A percentile compares a stretch with the other conserved stretches of the same genome.
Evolutionary conservation across 2,888 invertebrate species (phyloP).

Genomic region (Mimachlamys varia): DNA sequence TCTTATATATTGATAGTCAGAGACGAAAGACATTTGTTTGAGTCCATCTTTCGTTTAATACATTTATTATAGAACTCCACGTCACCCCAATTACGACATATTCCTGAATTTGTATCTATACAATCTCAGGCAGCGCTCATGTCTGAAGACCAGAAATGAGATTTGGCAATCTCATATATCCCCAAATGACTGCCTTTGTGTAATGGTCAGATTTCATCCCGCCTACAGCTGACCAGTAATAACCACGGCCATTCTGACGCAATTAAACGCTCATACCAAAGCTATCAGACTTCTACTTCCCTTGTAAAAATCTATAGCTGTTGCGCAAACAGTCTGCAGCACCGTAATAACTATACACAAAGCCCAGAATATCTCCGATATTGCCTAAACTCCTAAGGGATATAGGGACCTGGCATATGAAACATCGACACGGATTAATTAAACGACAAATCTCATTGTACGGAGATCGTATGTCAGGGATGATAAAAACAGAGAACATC

Average conservation of each 20-base stretch:
- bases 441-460: neutral
- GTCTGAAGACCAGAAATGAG: neutral
- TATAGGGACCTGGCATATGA: neutral
- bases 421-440: neutral
- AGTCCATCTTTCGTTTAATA: neutral
- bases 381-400: neutral
- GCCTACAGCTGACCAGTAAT: neutral
- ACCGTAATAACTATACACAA: neutral
- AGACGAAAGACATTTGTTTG: neutral
- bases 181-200: neutral
- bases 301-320: neutral
- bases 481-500: neutral
- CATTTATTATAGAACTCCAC: neutral
- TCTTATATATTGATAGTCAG: neutral
- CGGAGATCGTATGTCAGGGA: neutral
- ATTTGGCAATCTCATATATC: neutral
- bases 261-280: neutral
- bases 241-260: neutral
- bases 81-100: neutral
- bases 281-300: neutral
- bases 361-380: neutral
- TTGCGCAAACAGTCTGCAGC: neutral
- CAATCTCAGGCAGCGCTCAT: neutral
- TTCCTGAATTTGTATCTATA: neutral
- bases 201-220: slow-evolving; percentile 15